Conservation (phyloP, 2,797 vertebrate species). For the Tenualosa ilisha region DNA sequence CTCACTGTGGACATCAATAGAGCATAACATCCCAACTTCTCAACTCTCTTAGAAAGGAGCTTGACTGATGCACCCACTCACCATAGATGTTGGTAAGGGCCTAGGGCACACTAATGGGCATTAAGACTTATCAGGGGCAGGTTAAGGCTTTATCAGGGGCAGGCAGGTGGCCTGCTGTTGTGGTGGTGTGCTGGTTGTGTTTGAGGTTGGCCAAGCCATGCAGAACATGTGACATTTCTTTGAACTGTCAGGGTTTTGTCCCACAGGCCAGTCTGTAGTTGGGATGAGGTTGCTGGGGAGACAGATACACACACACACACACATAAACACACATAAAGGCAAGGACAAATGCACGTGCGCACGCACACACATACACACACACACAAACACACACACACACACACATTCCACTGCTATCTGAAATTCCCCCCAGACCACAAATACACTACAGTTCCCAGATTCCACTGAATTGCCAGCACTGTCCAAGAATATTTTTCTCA, state of each 20-base stretch:
- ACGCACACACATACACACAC: background rate
- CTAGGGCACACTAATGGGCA: no score
- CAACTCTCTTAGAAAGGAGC: no score
- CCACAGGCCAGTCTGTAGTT: background rate
- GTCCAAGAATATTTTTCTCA: conserved; percentile 56
- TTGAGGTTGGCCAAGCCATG: background rate
- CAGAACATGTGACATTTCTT: background rate
- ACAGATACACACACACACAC: background rate
- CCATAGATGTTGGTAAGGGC: background rate
- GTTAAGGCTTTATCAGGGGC: background rate
- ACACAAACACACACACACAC: background rate
- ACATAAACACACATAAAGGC: background rate
- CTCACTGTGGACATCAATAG: background rate
- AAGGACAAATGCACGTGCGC: background rate
- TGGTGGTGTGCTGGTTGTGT: background rate
- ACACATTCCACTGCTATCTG: conserved; percentile 7
- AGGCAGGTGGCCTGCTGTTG: background rate
- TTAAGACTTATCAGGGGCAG: no score
- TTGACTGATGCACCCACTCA: background rate
- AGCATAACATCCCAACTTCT: background rate
- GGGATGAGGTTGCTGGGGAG: background rate
- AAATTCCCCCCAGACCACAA: conserved; percentile 15
- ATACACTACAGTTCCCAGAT: conserved; percentile 55
- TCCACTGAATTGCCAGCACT: conserved; percentile 43
- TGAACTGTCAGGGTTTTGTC: background rate